phyloP scores from a whole-genome alignment of 2,113 vertebrate species.

The Hypocryptadius cinnamomeus region DNA sequence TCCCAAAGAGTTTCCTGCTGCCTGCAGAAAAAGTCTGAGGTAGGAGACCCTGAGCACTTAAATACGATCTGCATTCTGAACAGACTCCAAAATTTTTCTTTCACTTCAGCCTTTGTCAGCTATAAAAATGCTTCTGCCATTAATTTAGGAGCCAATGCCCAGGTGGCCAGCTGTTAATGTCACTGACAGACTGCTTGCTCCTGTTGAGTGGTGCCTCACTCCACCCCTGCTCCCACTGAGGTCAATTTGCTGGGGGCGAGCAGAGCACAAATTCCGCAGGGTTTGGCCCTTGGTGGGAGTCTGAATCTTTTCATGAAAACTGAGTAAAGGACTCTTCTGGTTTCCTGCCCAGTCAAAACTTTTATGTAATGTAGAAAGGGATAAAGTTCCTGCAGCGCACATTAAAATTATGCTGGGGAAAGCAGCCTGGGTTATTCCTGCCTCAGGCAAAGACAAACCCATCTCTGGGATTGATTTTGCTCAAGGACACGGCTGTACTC shows the following conservation, averaged over 20 bases:
- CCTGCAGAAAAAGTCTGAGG: background rate
- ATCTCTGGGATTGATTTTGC: background rate
- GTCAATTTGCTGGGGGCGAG: background rate
- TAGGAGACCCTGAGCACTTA: background rate
- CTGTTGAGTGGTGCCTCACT: fast-evolving
- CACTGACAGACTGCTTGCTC: background rate
- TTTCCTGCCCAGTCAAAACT: background rate
- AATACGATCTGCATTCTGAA: background rate
- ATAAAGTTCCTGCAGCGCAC: background rate
- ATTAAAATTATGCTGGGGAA: background rate
- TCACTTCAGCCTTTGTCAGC: background rate
- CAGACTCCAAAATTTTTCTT: background rate
- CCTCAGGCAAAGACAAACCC: background rate
- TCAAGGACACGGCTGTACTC: background rate
- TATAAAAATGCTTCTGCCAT: background rate
- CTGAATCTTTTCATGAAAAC: background rate
- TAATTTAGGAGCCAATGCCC: background rate
- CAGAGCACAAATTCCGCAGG: background rate
- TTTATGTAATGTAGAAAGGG: background rate
- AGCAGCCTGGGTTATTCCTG: background rate
- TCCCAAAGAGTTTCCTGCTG: background rate
- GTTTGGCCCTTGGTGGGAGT: background rate
- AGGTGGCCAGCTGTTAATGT: background rate
- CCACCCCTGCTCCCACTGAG: background rate
- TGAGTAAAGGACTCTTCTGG: background rate